These are phyloP conservation scores for Yponomeuta malinellus DNA, from an alignment of 2,888 invertebrate genomes.

Conservation along the genomic window DNA sequence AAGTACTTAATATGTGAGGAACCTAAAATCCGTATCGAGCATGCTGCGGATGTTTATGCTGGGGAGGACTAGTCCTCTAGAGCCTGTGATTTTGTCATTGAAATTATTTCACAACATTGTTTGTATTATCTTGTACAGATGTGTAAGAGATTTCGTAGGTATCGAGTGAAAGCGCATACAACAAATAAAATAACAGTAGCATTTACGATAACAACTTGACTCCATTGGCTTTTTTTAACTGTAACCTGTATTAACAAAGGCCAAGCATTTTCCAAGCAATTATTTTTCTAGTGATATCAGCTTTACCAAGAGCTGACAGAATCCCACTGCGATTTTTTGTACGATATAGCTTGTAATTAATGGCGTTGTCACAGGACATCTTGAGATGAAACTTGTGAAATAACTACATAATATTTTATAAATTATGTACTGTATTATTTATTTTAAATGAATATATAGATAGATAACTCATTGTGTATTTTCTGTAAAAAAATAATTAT, in stretches of 20 bases:
- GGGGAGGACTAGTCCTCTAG: no score
- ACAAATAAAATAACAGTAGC: neutral
- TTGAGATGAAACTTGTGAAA: neutral
- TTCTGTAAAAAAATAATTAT: conserved; percentile 27
- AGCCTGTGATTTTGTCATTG: no score
- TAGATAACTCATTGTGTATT: conserved; percentile 25
- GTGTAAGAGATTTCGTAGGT: neutral
- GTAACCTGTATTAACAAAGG: neutral
- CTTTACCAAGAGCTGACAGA: neutral
- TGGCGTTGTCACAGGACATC: conserved; percentile 31
- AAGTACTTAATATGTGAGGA: no score
- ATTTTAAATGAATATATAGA: conserved; percentile 6
- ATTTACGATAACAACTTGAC: neutral
- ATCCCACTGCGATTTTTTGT: conserved; percentile 3
- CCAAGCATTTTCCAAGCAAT: neutral
- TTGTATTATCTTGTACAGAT: neutral
- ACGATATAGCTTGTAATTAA: conserved; percentile 21
- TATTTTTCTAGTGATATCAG: neutral
- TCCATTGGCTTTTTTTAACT: neutral
- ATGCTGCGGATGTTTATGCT: no score
- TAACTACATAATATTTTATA: neutral
- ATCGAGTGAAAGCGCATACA: neutral
- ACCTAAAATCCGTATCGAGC: no score
- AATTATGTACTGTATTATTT: conserved; percentile 5
- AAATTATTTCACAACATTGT: no score